Percentiles rank a stretch among this genome's conserved stretches.
phyloP scores from a whole-genome alignment of 2,797 vertebrate species.

The Ceryle rudis region DNA sequence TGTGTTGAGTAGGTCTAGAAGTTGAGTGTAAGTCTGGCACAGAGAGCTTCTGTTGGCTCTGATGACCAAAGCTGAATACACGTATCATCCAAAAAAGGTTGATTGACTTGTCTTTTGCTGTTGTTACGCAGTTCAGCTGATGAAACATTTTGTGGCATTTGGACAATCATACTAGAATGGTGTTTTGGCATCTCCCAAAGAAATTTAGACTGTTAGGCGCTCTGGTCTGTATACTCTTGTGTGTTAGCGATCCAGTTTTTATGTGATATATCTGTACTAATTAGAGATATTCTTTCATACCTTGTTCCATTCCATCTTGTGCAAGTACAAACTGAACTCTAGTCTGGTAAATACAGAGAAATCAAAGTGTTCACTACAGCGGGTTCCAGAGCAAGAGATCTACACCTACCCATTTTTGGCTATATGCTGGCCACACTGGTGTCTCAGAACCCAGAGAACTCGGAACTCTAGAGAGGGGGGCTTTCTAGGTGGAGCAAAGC shows the following conservation, averaged over 20 bases:
- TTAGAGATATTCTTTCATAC: neutral
- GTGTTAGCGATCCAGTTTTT: neutral
- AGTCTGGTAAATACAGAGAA: neutral
- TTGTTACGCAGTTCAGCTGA: neutral
- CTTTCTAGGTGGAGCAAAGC: neutral
- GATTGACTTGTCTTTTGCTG: neutral
- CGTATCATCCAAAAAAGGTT: neutral
- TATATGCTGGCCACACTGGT: neutral
- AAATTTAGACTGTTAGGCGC: neutral
- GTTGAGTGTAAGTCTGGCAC: neutral
- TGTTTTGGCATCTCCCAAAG: neutral
- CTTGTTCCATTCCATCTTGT: neutral
- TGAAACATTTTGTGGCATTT: neutral
- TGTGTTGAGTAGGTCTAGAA: neutral
- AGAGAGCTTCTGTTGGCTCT: neutral
- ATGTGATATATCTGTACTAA: neutral
- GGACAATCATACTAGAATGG: neutral
- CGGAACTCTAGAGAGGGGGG: neutral
- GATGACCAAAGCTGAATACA: neutral
- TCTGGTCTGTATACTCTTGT: neutral
- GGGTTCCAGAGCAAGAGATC: neutral
- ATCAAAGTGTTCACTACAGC: neutral
- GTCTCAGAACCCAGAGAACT: neutral
- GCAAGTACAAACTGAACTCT: neutral
- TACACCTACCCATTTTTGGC: neutral